phyloP scores from a whole-genome alignment of 2,888 invertebrate genomes.

The Melieria crassipennis region DNA sequence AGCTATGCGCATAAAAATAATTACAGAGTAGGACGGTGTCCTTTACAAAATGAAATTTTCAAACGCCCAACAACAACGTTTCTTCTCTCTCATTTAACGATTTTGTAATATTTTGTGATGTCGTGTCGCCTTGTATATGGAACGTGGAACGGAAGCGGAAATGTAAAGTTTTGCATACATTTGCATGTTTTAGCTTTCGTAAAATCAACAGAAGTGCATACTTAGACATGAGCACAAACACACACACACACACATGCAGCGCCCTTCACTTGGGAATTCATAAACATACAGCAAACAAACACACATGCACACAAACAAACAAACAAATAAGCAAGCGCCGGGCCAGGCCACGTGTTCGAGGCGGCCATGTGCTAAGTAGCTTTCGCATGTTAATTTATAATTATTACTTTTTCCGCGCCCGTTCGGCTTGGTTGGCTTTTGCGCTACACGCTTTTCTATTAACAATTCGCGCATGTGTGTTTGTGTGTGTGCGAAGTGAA shows the following conservation, averaged over 20 bases:
- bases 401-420: conserved; percentile 1
- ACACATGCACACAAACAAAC: too few species aligned
- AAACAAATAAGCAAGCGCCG: conserved; percentile 5
- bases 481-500: not conserved
- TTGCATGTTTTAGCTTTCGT: conserved; percentile 13
- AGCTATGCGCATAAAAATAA: too few species aligned
- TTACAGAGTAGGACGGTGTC: too few species aligned
- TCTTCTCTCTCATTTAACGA: too few species aligned
- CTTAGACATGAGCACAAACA: not conserved
- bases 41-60: too few species aligned
- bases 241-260: not conserved
- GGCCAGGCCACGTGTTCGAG: conserved; percentile 3
- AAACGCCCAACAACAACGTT: too few species aligned
- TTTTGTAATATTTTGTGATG: not conserved
- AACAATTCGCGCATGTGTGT: not conserved
- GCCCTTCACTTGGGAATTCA: not conserved
- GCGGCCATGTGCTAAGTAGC: conserved; percentile 5
- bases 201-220: conserved; percentile 20
- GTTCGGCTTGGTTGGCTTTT: conserved; percentile 2
- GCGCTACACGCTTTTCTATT: not conserved
- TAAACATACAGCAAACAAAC: too few species aligned
- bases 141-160: conserved; percentile 17
- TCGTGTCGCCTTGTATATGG: not conserved
- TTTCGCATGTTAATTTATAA: conserved; percentile 21
- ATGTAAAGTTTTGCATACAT: conserved; percentile 28